Evolutionary conservation across 2,888 invertebrate species (phyloP).

Genomic region (Tubulanus polymorphus): DNA sequence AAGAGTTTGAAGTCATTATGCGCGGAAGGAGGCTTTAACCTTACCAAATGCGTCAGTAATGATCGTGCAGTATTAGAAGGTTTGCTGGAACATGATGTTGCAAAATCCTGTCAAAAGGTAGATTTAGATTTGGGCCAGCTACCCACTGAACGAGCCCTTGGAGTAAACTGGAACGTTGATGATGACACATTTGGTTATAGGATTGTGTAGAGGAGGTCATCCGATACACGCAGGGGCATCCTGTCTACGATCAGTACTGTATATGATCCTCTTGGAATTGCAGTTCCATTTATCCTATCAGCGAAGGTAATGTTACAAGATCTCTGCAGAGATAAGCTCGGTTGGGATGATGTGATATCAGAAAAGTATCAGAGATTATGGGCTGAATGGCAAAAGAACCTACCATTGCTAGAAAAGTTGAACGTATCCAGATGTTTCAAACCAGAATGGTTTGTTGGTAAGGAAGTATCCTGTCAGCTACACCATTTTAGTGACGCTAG

Average conservation of each 20-base stretch:
- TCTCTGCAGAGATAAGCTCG: neutral
- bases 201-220: neutral
- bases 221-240: constrained; percentile 3
- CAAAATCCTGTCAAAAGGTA: neutral
- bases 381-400: neutral
- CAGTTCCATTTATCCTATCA: neutral
- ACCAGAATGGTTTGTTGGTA: neutral
- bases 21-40: constrained; percentile 3
- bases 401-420: neutral
- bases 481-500: neutral
- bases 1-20: neutral
- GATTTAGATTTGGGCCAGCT: neutral
- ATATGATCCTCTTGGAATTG: constrained; percentile 7
- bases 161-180: constrained; percentile 6
- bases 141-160: constrained; percentile 4
- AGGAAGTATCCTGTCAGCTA: neutral
- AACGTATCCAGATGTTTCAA: neutral
- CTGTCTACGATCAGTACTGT: constrained; percentile 3
- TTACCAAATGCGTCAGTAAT: constrained; percentile 5
- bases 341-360: neutral
- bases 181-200: constrained; percentile 1
- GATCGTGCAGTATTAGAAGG: neutral
- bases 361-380: neutral
- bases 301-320: neutral
- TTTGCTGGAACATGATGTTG: neutral